Conservation (phyloP, 2,113 vertebrate species). For the Phyllopteryx taeniolatus region DNA sequence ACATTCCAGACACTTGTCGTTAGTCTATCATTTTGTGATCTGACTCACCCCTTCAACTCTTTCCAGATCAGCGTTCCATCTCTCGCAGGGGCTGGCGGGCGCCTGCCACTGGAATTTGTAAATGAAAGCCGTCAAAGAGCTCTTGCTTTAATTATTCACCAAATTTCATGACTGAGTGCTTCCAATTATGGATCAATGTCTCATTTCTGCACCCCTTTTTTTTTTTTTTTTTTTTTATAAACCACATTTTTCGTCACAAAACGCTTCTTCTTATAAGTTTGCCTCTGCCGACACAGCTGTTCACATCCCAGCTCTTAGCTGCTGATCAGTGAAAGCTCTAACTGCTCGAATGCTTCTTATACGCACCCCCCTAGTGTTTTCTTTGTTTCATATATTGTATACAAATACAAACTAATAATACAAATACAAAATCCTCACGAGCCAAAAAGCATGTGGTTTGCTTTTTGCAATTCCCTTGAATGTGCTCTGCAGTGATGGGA, state of each 20-base stretch:
- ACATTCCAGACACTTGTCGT: slow-evolving; percentile 20
- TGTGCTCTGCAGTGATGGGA: neutral
- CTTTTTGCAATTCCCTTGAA: neutral
- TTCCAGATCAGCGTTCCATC: slow-evolving; percentile 32
- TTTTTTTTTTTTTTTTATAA: slow-evolving; percentile 31
- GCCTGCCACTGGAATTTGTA: slow-evolving; percentile 60
- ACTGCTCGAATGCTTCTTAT: slow-evolving; percentile 30
- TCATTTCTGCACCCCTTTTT: slow-evolving; percentile 58
- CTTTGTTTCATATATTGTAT: neutral
- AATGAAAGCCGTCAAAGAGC: slow-evolving; percentile 66
- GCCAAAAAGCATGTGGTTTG: neutral
- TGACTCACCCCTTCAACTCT: slow-evolving; percentile 19
- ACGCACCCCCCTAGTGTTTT: slow-evolving; percentile 2
- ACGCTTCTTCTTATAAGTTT: slow-evolving; percentile 49
- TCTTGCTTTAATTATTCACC: slow-evolving; percentile 75
- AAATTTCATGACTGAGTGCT: slow-evolving; percentile 73
- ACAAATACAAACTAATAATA: neutral
- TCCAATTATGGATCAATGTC: slow-evolving; percentile 78
- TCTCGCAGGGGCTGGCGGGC: slow-evolving; percentile 30
- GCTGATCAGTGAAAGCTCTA: slow-evolving; percentile 50
- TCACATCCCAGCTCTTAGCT: slow-evolving; percentile 32
- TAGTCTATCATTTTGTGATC: slow-evolving; percentile 33
- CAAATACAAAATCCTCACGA: neutral
- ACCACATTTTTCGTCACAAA: slow-evolving; percentile 27
- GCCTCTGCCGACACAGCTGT: slow-evolving; percentile 31